phyloP scores from a whole-genome alignment of 2,797 vertebrate species.

The Lagocephalus sceleratus region DNA sequence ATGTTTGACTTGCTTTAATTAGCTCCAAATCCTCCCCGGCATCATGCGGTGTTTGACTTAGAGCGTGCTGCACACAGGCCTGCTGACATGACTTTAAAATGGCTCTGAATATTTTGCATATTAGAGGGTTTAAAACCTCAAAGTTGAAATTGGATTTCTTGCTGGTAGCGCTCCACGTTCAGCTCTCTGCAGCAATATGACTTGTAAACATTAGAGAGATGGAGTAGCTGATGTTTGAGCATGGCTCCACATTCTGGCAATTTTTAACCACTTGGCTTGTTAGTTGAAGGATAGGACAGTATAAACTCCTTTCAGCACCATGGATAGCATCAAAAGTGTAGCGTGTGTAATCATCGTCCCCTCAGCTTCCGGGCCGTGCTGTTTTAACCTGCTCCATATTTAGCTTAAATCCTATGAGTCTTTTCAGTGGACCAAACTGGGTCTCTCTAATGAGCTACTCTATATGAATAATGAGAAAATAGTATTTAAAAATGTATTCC shows the following conservation, averaged over 20 bases:
- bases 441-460: conserved; percentile 9
- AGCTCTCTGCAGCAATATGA: not conserved
- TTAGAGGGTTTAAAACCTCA: not conserved
- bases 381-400: conserved; percentile 17
- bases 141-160: conserved; percentile 9
- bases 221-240: not conserved
- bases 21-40: conserved; percentile 30
- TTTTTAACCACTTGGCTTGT: not conserved
- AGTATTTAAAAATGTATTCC: conserved; percentile 28
- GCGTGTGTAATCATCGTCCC: not conserved
- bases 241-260: not conserved
- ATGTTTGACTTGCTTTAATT: conserved; percentile 39
- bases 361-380: not conserved
- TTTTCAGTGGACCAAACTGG: conserved; percentile 10
- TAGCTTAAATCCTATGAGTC: conserved; percentile 8
- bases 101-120: not conserved
- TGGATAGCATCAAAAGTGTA: conserved; percentile 24
- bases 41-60: conserved; percentile 11
- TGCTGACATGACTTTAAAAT: conserved; percentile 1
- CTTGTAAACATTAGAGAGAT: not conserved
- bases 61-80: conserved; percentile 3
- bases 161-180: conserved; percentile 3
- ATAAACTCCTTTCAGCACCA: conserved; percentile 43
- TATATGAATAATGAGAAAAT: conserved; percentile 1
- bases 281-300: not conserved